A percentile compares a stretch with the other conserved stretches of the same genome.
Evolutionary conservation across 2,113 vertebrate genomes (phyloP).

Genomic region (Misgurnus mizolepis): DNA sequence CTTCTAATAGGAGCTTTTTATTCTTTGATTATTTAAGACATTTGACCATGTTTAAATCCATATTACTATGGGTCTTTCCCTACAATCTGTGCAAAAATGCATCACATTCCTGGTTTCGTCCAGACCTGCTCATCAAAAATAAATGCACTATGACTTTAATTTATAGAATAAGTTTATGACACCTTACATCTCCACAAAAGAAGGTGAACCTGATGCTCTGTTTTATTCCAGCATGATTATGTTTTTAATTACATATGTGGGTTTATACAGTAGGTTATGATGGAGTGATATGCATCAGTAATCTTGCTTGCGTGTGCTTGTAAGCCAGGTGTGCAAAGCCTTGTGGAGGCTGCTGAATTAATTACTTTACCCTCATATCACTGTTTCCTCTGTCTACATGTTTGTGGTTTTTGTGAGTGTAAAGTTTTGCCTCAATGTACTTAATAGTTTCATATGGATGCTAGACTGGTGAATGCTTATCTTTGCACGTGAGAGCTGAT

Average conservation of each 20-base stretch:
- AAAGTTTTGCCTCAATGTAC: background rate
- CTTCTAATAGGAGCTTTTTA: too few relatives aligned
- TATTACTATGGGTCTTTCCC: too few relatives aligned
- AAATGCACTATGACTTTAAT: background rate
- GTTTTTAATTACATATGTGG: background rate
- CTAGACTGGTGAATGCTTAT: background rate
- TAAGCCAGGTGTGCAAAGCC: constrained; percentile 28
- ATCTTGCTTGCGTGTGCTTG: constrained; percentile 11
- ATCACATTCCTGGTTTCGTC: background rate
- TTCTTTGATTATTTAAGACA: too few relatives aligned
- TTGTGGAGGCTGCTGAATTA: constrained; percentile 33
- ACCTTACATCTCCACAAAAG: background rate
- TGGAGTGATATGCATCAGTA: constrained; percentile 23
- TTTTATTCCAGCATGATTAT: background rate
- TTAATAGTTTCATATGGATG: background rate
- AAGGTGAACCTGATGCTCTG: background rate
- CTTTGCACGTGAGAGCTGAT: constrained; percentile 10
- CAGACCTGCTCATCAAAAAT: background rate
- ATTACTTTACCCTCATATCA: constrained; percentile 23
- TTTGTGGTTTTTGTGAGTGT: constrained; percentile 8
- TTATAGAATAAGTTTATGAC: background rate
- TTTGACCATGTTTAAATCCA: too few relatives aligned
- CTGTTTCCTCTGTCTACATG: constrained; percentile 19
- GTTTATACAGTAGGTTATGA: constrained; percentile 23
- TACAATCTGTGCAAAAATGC: too few relatives aligned